Percentiles rank a stretch among this genome's conserved stretches.
These are phyloP conservation scores for Epinephelus malabaricus DNA, from an alignment of 2,797 vertebrate species.

Conservation along the genomic window DNA sequence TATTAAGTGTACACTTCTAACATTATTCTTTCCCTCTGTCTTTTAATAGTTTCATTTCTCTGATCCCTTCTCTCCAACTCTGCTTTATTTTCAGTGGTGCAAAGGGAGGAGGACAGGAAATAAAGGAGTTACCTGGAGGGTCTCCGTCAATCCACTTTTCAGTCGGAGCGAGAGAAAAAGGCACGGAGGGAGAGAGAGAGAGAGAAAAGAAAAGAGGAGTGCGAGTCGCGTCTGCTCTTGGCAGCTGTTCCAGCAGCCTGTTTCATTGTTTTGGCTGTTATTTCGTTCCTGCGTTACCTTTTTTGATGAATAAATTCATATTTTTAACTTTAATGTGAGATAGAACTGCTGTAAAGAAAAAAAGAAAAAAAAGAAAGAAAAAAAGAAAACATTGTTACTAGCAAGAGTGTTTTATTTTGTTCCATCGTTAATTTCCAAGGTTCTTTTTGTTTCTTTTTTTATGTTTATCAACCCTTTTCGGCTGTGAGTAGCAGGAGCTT, in stretches of 20 bases:
- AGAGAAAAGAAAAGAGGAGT: constrained; percentile 71
- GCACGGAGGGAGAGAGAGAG: constrained; percentile 67
- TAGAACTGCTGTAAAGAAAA: constrained; percentile 82
- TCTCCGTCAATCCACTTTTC: constrained; percentile 84
- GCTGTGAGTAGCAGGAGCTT: constrained; percentile 86
- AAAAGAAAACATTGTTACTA: constrained; percentile 67
- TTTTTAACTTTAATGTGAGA: constrained; percentile 85
- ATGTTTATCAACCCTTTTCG: constrained; percentile 74
- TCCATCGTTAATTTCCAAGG: constrained; percentile 74
- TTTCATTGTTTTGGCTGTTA: constrained; percentile 72
- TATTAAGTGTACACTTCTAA: constrained; percentile 17
- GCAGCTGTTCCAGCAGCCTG: constrained; percentile 85
- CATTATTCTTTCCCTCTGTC: not conserved
- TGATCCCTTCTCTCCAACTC: constrained; percentile 30
- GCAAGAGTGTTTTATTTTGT: constrained; percentile 78
- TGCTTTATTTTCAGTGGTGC: constrained; percentile 64
- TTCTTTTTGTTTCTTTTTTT: constrained; percentile 76
- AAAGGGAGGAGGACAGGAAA: constrained; percentile 81
- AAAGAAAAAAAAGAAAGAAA: constrained; percentile 21
- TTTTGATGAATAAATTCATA: constrained; percentile 76
- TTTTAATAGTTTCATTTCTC: constrained; percentile 18
- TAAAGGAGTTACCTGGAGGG: constrained; percentile 83
- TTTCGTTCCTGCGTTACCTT: constrained; percentile 69
- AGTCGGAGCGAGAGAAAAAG: constrained; percentile 75
- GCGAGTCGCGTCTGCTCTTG: constrained; percentile 81